Percentiles rank a stretch among this genome's conserved stretches.
These are phyloP conservation scores for Malachius bipustulatus DNA, from an alignment of 2,888 invertebrate genomes.

Conservation along the genomic window DNA sequence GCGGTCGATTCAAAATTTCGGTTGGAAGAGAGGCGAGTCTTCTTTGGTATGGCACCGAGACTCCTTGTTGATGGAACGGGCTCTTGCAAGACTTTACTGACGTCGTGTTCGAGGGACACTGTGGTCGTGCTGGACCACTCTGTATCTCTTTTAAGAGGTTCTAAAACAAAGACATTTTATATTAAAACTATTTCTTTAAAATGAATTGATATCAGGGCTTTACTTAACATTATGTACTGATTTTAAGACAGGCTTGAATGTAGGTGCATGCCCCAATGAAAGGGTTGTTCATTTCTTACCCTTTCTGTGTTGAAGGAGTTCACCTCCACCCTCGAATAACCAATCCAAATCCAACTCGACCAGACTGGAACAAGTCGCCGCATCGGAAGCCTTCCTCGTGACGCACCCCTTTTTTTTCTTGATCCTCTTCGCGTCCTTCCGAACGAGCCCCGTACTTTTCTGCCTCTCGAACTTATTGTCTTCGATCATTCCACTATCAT, in stretches of 20 bases:
- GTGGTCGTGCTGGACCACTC: slow-evolving; percentile 40
- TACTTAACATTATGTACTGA: no score
- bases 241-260: not conserved
- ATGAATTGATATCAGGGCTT: no score
- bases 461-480: slow-evolving; percentile 26
- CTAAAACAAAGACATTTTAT: slow-evolving; percentile 25
- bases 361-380: slow-evolving; percentile 39
- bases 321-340: slow-evolving; percentile 44
- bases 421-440: slow-evolving; percentile 25
- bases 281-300: no score
- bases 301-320: slow-evolving; percentile 21
- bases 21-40: slow-evolving; percentile 28
- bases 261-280: no score
- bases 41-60: slow-evolving; percentile 62
- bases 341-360: slow-evolving; percentile 47
- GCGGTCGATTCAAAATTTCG: slow-evolving; percentile 15
- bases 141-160: slow-evolving; percentile 38
- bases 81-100: slow-evolving; percentile 43
- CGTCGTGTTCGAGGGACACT: slow-evolving; percentile 38
- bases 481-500: slow-evolving; percentile 37
- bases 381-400: slow-evolving; percentile 20
- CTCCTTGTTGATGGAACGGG: slow-evolving; percentile 39
- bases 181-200: no score
- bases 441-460: slow-evolving; percentile 29
- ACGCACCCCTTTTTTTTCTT: slow-evolving; percentile 24